These are phyloP conservation scores for Tenthredo distinguenda DNA, from an alignment of 2,888 invertebrate genomes.

Conservation along the genomic window DNA sequence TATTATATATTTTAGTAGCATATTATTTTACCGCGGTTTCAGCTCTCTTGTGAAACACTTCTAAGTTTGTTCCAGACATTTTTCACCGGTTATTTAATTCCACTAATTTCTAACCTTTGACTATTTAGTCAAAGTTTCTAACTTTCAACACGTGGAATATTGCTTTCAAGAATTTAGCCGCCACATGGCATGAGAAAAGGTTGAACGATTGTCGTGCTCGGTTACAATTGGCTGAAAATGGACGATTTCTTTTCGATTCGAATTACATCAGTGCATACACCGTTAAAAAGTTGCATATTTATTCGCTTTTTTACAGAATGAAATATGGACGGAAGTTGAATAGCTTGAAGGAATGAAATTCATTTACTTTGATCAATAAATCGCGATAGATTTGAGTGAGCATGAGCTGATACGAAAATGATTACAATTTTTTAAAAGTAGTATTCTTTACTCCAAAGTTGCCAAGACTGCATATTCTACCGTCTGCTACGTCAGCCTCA, in stretches of 20 bases:
- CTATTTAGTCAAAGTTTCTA: too few species aligned
- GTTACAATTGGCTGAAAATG: neutral
- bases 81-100: neutral
- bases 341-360: neutral
- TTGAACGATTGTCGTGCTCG: neutral
- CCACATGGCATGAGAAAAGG: conserved; percentile 8
- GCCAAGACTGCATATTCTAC: neutral
- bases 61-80: conserved; percentile 63
- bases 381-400: neutral
- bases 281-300: neutral
- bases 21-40: conserved; percentile 68
- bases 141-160: neutral
- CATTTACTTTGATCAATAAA: neutral
- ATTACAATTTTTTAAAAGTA: neutral
- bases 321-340: neutral
- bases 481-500: neutral
- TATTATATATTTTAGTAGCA: neutral
- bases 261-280: neutral
- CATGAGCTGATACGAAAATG: neutral
- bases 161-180: neutral
- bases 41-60: conserved; percentile 69
- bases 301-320: neutral
- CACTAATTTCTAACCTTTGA: neutral
- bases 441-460: neutral
- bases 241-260: neutral